Evolutionary conservation across 2,888 invertebrate species (phyloP), one percentile per base, ranked within the genome.

Genomic region (Microplitis manilae): DNA sequence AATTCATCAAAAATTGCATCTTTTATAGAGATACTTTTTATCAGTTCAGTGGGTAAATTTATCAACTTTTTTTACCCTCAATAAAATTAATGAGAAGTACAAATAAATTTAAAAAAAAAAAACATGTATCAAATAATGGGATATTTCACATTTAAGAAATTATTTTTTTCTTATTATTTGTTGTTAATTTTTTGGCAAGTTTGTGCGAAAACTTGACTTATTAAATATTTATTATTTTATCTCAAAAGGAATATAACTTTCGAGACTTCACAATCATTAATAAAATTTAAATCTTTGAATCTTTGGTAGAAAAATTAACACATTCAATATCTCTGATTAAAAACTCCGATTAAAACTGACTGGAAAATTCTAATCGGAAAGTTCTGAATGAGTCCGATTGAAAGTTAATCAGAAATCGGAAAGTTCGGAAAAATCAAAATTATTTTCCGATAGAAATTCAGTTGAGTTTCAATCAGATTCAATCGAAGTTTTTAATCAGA

Each of bases 221-320:
- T 15, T 62, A 13, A 17, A 17, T 62, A 62, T 15, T 20, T 17
- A 7, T 17, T 62, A 17, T 62, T 62, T 62, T n/a, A 17, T 62
- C 20, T 62, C 62, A 62, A 62, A 8, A 17, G 62, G 62, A 62
- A 62, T 62, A n/a, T 17, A 20, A 62, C 62, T 62, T 15, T 50
- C 50, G 50, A 50, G 50, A 50, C 62, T n/a, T 30, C 4, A 17
- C 6, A 62, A 62, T 62, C 8, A 17, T 62, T 62, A 62, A 15
- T n/a, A 62, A 62, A 15, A 62, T 62, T 7, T 17, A 62, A 62
- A 62, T 20, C 15, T 62, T 62, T 50, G 50, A 62, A 62, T 62
- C 62, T 62, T 62, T 62, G 62, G 62, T 62, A 62, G 17, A 15
- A 62, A 62, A 15, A 62, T 62, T n/a, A 62, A 62, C 62, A 20